These are phyloP conservation scores for Varecia variegata DNA, from an alignment of 2,797 vertebrate species.

Conservation along the genomic window DNA sequence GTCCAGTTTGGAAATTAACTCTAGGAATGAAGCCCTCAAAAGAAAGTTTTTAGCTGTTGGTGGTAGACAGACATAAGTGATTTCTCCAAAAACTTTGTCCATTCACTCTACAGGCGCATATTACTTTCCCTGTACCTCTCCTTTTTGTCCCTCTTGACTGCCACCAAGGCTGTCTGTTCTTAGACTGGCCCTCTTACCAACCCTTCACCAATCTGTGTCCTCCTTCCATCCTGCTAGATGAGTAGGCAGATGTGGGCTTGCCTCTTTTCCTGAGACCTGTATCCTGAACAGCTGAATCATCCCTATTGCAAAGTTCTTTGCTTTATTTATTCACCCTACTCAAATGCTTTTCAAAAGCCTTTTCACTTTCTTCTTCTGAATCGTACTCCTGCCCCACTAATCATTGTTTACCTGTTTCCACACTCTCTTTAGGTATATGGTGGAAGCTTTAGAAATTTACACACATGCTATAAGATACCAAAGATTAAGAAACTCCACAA, in stretches of 20 bases:
- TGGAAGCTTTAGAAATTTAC: background rate
- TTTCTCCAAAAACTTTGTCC: background rate
- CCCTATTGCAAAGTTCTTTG: conserved; percentile 1
- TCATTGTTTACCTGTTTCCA: background rate
- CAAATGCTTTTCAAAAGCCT: background rate
- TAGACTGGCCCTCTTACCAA: background rate
- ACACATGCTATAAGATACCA: background rate
- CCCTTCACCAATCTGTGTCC: background rate
- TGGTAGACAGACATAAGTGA: background rate
- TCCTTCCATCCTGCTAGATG: background rate
- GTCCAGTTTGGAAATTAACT: conserved; percentile 16
- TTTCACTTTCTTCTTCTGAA: background rate
- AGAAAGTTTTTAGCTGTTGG: background rate
- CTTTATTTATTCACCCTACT: background rate
- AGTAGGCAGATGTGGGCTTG: background rate
- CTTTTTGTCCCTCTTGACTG: background rate
- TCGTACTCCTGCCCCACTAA: background rate
- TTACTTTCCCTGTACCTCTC: background rate
- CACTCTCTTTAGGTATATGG: background rate
- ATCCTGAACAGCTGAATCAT: conserved; percentile 6
- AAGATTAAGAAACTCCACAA: background rate
- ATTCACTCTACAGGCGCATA: background rate
- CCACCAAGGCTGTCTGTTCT: background rate
- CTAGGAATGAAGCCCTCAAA: background rate
- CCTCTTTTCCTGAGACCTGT: background rate